Conservation (phyloP, 1,140 invertebrate genomes). For the Rhopalosiphum padi region DNA sequence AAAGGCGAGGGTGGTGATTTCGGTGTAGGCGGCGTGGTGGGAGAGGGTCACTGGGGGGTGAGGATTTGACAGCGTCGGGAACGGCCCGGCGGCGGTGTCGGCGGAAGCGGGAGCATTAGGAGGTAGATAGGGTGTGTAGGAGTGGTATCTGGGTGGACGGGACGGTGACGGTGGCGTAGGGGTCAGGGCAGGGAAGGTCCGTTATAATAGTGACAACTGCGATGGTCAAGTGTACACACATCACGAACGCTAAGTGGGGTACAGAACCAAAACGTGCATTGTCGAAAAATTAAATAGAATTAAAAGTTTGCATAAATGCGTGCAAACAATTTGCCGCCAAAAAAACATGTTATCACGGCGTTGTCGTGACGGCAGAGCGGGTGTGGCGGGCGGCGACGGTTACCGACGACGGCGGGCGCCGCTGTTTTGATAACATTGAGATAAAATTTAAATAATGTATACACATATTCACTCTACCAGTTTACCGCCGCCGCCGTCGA, state of each 20-base stretch:
- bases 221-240: slow-evolving; percentile 43
- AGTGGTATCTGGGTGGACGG: background rate
- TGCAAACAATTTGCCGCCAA: slow-evolving; percentile 38
- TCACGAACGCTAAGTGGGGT: background rate
- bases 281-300: background rate
- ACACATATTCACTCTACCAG: background rate
- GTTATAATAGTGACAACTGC: slow-evolving; percentile 37
- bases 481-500: background rate
- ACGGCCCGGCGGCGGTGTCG: background rate
- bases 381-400: background rate
- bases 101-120: background rate
- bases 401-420: background rate
- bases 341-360: slow-evolving; percentile 27
- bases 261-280: background rate
- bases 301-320: slow-evolving; percentile 23
- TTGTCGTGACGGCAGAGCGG: background rate
- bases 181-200: background rate
- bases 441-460: slow-evolving; percentile 42
- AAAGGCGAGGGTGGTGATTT: background rate
- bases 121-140: background rate
- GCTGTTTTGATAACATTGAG: slow-evolving; percentile 32
- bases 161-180: background rate
- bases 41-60: slow-evolving; percentile 21
- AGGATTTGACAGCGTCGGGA: slow-evolving; percentile 35
- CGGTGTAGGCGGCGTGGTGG: background rate